Evolutionary conservation across 1,140 invertebrate genomes (phyloP), one percentile per base, ranked within the genome.

Genomic region (Bombus confusus): DNA sequence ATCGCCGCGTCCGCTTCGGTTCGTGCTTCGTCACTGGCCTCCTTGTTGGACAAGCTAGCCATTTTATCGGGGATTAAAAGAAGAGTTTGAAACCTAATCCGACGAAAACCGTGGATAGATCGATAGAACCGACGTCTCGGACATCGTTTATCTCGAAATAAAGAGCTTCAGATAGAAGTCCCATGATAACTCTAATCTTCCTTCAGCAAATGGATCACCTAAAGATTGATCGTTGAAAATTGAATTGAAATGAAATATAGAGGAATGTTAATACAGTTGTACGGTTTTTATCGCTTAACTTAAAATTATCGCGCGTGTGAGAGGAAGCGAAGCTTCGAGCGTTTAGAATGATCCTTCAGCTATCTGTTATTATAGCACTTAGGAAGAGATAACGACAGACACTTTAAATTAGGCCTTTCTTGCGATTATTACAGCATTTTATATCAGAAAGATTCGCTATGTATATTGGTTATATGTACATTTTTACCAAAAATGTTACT

Each of bases 21-120:
- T 34, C 69, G 5, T 34, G 59, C 28, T 85, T 73, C 83, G 68
- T 85, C 71, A 85, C 47, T 72, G 71, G 43, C 31, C 68, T 43
- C 69, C 79, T 73, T 75, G 71, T 80, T 74, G 41, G 74, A 85
- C 69, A 80, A 80, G 59, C 69, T 34, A 12, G 77, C 59, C 59
- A 85, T 47, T 81, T 80, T 85, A 80, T 85, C 72, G 59, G 28
- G 68, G 79, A 85, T 85, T 81, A 85, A 85, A 81, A 85, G 84
- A 81, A 74, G 78, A 85, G 78, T 72, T 69, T 41, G 52, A 52
- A n/a, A 72, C 52, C 31, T 72, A 59, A 71, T 71, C 75, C 66
- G 31, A n/a, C 47, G 83, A 76, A 37, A 62, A 31, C 74, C 47
- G 41, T 41, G 76, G 77, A 64, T 41, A 62, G 83, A 72, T 85